Percentiles rank a stretch among this genome's conserved stretches.
Evolutionary conservation across 2,888 invertebrate genomes (phyloP).

Genomic region (Apeira syringaria): DNA sequence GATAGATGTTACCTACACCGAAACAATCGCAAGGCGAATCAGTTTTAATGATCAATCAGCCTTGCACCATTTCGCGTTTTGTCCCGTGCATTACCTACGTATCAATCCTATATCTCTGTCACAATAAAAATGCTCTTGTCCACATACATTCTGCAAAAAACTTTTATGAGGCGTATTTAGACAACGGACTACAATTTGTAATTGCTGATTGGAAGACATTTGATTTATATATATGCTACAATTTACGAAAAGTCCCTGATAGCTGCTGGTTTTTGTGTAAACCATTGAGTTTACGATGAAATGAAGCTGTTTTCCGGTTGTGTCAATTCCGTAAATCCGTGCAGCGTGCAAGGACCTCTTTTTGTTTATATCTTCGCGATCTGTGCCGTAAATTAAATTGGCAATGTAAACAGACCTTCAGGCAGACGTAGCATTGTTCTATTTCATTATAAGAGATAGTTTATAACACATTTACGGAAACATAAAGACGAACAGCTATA

Average conservation of each 20-base stretch:
- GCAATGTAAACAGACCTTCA: conserved; percentile 9
- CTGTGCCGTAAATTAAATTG: conserved; percentile 10
- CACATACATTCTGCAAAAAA: background rate
- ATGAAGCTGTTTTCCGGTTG: conserved; percentile 20
- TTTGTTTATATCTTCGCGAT: background rate
- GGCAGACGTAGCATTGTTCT: background rate
- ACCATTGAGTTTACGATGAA: conserved; percentile 28
- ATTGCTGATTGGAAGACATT: conserved; percentile 7
- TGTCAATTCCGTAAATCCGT: conserved; percentile 7
- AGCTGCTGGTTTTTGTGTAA: conserved; percentile 30
- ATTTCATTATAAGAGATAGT: conserved; percentile 1
- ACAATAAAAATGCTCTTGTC: background rate
- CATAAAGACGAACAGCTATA: too few species aligned
- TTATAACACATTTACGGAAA: background rate
- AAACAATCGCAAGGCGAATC: conserved; percentile 54
- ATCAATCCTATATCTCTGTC: conserved; percentile 9
- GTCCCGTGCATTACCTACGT: conserved; percentile 7
- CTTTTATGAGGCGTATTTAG: background rate
- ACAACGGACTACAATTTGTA: conserved; percentile 6
- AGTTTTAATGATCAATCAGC: conserved; percentile 44
- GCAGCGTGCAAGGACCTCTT: conserved; percentile 20
- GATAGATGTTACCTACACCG: conserved; percentile 17
- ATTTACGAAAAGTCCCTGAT: conserved; percentile 26
- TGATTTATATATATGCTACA: conserved; percentile 34
- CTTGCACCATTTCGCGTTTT: conserved; percentile 50